Percentiles rank a stretch among this genome's conserved stretches.
Evolutionary conservation across 2,113 vertebrate species (phyloP).

Genomic region (Lagopus leucura): DNA sequence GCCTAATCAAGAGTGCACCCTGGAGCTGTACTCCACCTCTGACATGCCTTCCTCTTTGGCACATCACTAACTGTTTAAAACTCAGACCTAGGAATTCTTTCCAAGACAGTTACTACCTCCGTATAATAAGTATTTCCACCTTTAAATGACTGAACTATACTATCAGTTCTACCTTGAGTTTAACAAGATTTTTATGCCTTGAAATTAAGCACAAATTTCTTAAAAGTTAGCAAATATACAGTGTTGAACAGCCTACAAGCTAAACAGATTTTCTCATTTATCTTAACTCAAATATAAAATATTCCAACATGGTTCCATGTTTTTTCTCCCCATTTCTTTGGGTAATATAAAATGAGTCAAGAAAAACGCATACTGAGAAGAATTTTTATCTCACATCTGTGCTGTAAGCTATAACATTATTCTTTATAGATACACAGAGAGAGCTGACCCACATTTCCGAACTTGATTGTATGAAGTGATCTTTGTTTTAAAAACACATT

Average conservation of each 20-base stretch:
- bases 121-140: neutral
- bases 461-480: neutral
- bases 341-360: neutral
- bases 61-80: neutral
- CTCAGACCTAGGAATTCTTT: neutral
- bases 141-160: neutral
- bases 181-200: neutral
- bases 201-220: neutral
- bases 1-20: fast-evolving
- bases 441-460: neutral
- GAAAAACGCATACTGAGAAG: neutral
- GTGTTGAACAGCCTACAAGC: neutral
- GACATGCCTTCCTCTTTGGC: neutral
- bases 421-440: neutral
- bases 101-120: neutral
- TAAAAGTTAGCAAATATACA: neutral
- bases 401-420: neutral
- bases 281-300: neutral
- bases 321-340: neutral
- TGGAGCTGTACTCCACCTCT: neutral
- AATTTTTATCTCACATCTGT: neutral
- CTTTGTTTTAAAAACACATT: neutral
- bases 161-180: neutral
- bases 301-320: neutral
- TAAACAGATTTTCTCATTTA: neutral